Evolutionary conservation across 2,113 vertebrate genomes (phyloP), one percentile per base, ranked within the genome.

Genomic region (Synodontis membranacea): DNA sequence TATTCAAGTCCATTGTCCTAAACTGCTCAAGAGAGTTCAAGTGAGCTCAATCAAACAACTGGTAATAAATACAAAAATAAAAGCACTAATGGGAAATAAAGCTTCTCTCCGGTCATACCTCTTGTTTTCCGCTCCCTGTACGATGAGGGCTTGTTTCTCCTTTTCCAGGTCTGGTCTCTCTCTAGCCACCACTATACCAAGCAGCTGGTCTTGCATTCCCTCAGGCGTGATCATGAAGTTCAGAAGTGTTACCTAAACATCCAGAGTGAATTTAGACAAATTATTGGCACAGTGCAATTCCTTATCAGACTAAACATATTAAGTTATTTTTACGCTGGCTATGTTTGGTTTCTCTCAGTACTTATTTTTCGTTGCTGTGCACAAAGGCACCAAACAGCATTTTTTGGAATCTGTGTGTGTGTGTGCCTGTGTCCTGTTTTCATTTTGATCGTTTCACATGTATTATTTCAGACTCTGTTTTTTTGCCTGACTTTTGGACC

Each of bases 151-250:
- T 92, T 97, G 97, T 81, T 98, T 98, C 92, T 97, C 95, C 83
- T 97, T 97, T 91, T 97, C 97, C 14, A 97, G 94, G 88, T 98
- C 96, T 0, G 97, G 97, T 82, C 97, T 96, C 91, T 98, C 97
- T 66, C 93, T 92, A 0, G 97, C 96, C 89, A 97, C 97, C 68
- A 97, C 97, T 19, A 97, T 97, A 74, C 97, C 97, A 86, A 98
- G 93, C 42, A 97, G 95, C 90, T 98, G 97, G 90, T 98, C 97
- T 84, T 98, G 96, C 95, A 97, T 96, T 52, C 96, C 97, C 85
- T 97, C 95, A 4, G 95, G 93, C 25, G 97, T 97, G 90, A 98
- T 97, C 97, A 97, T 97, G 93, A 97, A 97, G 92, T 98, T 98
- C 87, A 99, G 68, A 74, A 97, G 91, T 0, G 97, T 97, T 66